A percentile compares a stretch with the other conserved stretches of the same genome.
Conservation (phyloP, 2,797 vertebrate genomes). For the Chiloscyllium punctatum region DNA sequence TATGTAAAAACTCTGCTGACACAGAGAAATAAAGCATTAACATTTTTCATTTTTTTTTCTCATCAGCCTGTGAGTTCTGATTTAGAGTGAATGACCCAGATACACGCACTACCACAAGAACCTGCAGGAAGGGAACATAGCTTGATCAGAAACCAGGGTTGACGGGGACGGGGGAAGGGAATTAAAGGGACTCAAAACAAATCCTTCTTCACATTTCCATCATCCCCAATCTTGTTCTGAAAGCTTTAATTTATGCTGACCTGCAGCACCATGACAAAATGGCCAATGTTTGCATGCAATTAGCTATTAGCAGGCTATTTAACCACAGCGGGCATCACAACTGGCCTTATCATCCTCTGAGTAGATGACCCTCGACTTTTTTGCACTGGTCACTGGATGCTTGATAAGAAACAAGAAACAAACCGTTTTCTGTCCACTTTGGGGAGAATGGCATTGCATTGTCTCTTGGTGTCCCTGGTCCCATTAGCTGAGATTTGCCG, state of each 20-base stretch:
- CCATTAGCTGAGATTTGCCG: background rate
- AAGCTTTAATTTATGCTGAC: background rate
- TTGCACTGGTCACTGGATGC: background rate
- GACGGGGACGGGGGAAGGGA: background rate
- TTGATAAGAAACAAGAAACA: background rate
- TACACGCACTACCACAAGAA: conserved; percentile 1
- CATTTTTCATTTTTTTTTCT: conserved; percentile 11
- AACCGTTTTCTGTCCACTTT: background rate
- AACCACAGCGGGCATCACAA: background rate
- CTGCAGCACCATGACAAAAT: background rate
- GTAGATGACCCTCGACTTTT: background rate
- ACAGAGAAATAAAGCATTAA: conserved; percentile 29
- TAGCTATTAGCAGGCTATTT: background rate
- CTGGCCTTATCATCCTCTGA: background rate
- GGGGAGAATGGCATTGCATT: background rate
- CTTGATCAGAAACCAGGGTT: background rate
- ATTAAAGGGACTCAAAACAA: too few relatives aligned
- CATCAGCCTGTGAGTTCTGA: background rate
- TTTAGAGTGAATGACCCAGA: conserved; percentile 3
- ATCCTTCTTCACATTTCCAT: background rate
- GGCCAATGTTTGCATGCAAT: background rate
- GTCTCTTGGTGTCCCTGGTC: too few relatives aligned
- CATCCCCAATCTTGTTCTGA: background rate
- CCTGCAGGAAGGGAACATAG: background rate
- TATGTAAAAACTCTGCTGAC: conserved; percentile 34